These are phyloP conservation scores for Bucco capensis DNA, from an alignment of 2,113 vertebrate species.

Conservation along the genomic window DNA sequence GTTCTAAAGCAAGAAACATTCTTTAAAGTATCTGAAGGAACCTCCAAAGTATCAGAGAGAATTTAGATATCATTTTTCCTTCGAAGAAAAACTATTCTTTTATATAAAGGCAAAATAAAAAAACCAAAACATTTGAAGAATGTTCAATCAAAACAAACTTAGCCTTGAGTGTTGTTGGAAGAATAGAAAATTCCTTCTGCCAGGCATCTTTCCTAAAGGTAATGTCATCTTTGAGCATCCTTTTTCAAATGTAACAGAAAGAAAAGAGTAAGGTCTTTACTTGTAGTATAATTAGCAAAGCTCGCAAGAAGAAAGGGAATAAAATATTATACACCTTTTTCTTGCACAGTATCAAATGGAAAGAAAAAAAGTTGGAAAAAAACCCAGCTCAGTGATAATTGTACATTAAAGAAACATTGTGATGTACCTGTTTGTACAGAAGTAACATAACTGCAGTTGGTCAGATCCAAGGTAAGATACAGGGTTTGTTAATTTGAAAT, in stretches of 20 bases:
- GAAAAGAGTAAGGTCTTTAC: not conserved
- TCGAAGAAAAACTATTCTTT: not conserved
- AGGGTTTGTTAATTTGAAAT: not conserved
- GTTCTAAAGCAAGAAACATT: slow-evolving; percentile 17
- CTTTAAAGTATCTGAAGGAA: not conserved
- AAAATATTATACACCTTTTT: not conserved
- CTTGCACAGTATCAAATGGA: not conserved
- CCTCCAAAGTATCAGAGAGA: not conserved
- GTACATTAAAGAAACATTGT: not conserved
- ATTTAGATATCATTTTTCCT: not conserved
- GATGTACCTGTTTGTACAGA: not conserved
- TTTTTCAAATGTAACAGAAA: not conserved
- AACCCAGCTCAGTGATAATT: not conserved
- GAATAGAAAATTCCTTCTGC: slow-evolving; percentile 25
- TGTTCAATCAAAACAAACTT: slow-evolving; percentile 46
- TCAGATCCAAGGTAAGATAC: not conserved
- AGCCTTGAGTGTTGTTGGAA: slow-evolving; percentile 9
- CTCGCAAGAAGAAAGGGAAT: slow-evolving; percentile 5
- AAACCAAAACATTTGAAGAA: not conserved
- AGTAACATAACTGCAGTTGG: not conserved
- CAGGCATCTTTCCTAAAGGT: slow-evolving; percentile 15
- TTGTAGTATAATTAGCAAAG: slow-evolving; percentile 15
- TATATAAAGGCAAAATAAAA: not conserved
- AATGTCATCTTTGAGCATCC: not conserved
- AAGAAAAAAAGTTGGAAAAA: not conserved